Percentiles rank a stretch among this genome's conserved stretches.
Conservation (phyloP, 2,797 vertebrate genomes). For the Sternotherus odoratus region DNA sequence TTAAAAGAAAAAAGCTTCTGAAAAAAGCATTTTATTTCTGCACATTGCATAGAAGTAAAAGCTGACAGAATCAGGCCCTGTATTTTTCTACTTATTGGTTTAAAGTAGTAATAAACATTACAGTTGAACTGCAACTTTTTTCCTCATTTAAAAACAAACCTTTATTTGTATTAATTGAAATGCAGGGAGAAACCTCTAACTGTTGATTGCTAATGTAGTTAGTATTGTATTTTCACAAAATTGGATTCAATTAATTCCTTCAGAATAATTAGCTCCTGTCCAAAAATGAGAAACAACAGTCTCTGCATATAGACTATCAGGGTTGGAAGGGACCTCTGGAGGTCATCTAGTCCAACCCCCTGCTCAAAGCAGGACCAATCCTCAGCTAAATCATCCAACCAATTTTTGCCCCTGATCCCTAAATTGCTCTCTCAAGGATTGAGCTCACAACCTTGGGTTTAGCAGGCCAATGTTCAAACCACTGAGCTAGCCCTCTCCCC, state of each 20-base stretch:
- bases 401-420: no score
- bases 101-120: not conserved
- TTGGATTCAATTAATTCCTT: constrained; percentile 48
- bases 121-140: not conserved
- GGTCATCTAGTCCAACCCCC: no score
- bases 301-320: no score
- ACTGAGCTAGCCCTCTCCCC: no score
- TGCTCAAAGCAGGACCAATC: no score
- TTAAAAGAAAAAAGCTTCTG: not conserved
- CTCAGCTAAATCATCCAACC: no score
- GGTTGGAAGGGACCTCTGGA: no score
- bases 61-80: not conserved
- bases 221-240: constrained; percentile 29
- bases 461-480: no score
- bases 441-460: no score
- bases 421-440: no score
- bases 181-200: not conserved
- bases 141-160: not conserved
- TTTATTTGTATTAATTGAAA: not conserved
- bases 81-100: not conserved
- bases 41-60: no score
- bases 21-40: not conserved
- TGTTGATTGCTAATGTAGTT: not conserved
- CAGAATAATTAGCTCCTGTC: constrained; percentile 43
- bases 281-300: constrained; percentile 41